Evolutionary conservation across 1,140 invertebrate species (phyloP), one percentile per base, ranked within the genome.

Genomic region (Stratiolaelaps scimitus): DNA sequence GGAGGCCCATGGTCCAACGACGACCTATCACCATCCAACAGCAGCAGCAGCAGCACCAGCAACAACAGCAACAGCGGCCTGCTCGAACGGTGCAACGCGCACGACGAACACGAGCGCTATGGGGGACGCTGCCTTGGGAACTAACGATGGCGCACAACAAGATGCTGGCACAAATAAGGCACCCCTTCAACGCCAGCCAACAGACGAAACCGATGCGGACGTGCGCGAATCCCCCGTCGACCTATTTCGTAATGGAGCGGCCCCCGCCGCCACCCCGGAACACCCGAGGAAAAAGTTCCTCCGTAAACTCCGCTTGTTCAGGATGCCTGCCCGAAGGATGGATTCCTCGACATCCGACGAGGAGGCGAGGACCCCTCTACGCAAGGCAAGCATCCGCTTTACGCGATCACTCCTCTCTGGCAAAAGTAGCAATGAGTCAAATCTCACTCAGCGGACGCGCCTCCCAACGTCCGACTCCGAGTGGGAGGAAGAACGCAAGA

Each of bases 381-480:
- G 23, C 26, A 15, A 34, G 26, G 17, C 53, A 4, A 60, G 53
- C 26, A 29, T 60, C 34, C 53, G 10, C 26, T 60, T 60, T 34
- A 60, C 53, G 15, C 53, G 53, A 17, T 60, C 53, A 4, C 17
- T 60, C 2, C 23, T 60, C 1, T 60, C 53, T 15, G 53, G 53
- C n/a, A 60, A 60, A 60, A 60, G 53, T 23, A 60, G 53, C 53
- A 60, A 60, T 23, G 53, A 60, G 26, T 60, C 53, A 23, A 60
- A 60, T 34, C 53, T 60, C 23, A 60, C 53, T 15, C 53, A 60
- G 53, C 26, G 26, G 23, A 60, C 53, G 34, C 26, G 53, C 6
- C 53, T 60, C 1, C 53, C 53, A 23, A 60, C 53, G 26, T 60
- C 53, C 15, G 53, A 60, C 10, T 60, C 53, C 4, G 53, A 60